Percentiles rank a stretch among this genome's conserved stretches.
Conservation (phyloP, 2,797 vertebrate genomes). For the Pipistrellus kuhlii region DNA sequence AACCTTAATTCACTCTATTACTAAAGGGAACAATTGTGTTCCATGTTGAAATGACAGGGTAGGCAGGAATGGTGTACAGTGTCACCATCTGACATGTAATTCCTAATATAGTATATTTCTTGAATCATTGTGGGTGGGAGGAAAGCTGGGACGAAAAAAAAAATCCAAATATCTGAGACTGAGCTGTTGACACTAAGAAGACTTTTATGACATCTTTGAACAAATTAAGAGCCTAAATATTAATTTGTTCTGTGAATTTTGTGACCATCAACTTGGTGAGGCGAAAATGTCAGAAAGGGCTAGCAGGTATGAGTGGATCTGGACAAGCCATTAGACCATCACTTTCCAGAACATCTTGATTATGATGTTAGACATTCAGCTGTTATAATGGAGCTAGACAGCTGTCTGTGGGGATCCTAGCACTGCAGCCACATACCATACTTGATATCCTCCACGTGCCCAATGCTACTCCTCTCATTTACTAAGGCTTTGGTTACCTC, state of each 20-base stretch:
- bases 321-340: not conserved
- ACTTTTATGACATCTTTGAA: not conserved
- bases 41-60: slow-evolving; percentile 60
- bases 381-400: not conserved
- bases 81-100: slow-evolving; percentile 6
- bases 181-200: slow-evolving; percentile 34
- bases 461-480: not conserved
- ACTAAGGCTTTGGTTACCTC: not conserved
- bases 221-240: slow-evolving; percentile 58
- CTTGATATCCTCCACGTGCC: not conserved
- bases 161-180: slow-evolving; percentile 56
- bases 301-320: slow-evolving; percentile 49
- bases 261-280: slow-evolving; percentile 42
- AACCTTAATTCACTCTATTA: slow-evolving; percentile 47
- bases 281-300: slow-evolving; percentile 58
- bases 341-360: not conserved
- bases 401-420: not conserved
- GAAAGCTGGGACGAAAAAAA: not conserved
- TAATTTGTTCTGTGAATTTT: slow-evolving; percentile 59
- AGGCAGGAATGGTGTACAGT: not conserved
- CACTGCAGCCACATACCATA: not conserved
- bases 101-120: slow-evolving; percentile 10
- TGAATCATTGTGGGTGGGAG: not conserved
- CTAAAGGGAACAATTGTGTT: slow-evolving; percentile 58
- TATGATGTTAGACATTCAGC: not conserved